Percentiles rank a stretch among this genome's conserved stretches.
Conservation (phyloP, 2,113 vertebrate genomes). For the Gadus chalcogrammus region DNA sequence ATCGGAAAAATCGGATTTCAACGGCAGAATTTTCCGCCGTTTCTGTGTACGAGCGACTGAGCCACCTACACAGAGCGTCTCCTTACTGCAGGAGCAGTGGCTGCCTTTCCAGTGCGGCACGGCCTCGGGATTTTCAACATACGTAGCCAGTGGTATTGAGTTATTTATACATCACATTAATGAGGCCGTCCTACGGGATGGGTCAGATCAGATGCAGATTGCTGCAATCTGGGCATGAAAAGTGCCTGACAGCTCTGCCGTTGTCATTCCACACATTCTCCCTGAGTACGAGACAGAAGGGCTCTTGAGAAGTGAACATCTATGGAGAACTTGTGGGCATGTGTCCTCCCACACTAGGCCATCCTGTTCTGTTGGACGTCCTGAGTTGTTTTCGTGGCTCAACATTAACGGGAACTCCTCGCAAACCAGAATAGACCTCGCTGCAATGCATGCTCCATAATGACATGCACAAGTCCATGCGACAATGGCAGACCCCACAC, state of each 20-base stretch:
- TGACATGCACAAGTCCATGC: neutral
- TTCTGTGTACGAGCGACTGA: too few relatives aligned
- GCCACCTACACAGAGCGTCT: too few relatives aligned
- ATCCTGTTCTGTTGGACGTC: constrained; percentile 10
- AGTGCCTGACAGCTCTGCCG: neutral
- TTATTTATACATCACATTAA: neutral
- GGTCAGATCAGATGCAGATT: neutral
- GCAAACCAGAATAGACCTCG: constrained; percentile 9
- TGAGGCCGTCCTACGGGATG: neutral
- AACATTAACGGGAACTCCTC: neutral
- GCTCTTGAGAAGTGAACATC: constrained; percentile 28
- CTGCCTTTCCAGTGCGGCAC: too few relatives aligned
- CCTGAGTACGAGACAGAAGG: neutral
- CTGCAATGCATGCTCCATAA: constrained; percentile 1
- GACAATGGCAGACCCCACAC: neutral
- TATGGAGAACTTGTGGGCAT: constrained; percentile 33
- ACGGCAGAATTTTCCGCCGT: too few relatives aligned
- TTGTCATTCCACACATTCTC: neutral
- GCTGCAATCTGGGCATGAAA: neutral
- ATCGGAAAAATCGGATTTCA: too few relatives aligned
- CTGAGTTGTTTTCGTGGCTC: too few relatives aligned
- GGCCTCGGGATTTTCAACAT: too few relatives aligned
- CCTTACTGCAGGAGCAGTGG: too few relatives aligned
- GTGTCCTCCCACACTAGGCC: constrained; percentile 37
- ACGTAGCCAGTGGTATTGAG: too few relatives aligned